Conservation (phyloP, 2,888 invertebrate species). For the Erebia palarica region DNA sequence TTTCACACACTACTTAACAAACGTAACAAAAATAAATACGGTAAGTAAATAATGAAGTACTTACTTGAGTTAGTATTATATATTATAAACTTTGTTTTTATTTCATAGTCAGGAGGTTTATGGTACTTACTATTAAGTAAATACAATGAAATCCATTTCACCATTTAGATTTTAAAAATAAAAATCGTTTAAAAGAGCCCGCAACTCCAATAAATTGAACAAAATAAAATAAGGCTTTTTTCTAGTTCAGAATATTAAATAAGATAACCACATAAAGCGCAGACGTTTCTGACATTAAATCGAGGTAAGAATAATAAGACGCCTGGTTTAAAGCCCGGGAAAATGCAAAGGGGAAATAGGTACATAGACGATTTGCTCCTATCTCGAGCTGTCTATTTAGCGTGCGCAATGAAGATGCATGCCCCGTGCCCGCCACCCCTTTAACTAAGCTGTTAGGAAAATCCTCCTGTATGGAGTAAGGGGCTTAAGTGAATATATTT, state of each 20-base stretch:
- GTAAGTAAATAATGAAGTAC: not conserved
- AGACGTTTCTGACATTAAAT: not conserved
- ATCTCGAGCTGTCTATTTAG: slow-evolving; percentile 13
- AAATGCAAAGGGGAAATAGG: slow-evolving; percentile 15
- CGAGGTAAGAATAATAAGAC: slow-evolving; percentile 8
- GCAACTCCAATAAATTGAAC: not conserved
- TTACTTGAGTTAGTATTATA: not conserved
- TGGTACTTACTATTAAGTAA: too few species aligned
- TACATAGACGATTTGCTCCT: slow-evolving; percentile 8
- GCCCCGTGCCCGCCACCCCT: slow-evolving; percentile 10
- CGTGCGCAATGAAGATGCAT: slow-evolving; percentile 19
- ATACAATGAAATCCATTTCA: too few species aligned
- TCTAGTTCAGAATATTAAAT: not conserved
- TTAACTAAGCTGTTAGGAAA: slow-evolving; percentile 9
- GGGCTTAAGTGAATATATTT: slow-evolving; percentile 13
- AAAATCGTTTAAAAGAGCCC: not conserved
- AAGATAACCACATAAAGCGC: not conserved
- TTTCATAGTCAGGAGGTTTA: too few species aligned
- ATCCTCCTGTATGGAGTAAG: slow-evolving; percentile 9
- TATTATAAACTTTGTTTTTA: not conserved
- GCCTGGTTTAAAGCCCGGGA: not conserved
- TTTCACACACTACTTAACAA: too few species aligned
- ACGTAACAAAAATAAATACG: too few species aligned
- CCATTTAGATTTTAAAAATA: too few species aligned
- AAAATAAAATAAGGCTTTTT: too few species aligned